These are phyloP conservation scores for Ceryle rudis DNA, from an alignment of 2,797 vertebrate species.

Conservation along the genomic window DNA sequence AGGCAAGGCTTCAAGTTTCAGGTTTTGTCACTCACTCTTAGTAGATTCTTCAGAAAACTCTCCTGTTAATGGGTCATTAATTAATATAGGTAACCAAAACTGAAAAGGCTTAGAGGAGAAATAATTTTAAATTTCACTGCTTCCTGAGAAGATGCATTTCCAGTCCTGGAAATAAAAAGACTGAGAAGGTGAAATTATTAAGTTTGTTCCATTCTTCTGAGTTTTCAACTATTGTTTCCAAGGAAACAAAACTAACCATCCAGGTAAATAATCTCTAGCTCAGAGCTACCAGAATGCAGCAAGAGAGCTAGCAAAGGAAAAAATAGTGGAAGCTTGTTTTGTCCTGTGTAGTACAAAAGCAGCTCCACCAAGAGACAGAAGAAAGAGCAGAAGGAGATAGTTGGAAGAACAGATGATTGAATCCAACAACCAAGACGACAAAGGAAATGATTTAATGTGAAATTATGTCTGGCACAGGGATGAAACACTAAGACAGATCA, in stretches of 20 bases:
- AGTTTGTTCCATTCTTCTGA: background rate
- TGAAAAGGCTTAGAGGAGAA: background rate
- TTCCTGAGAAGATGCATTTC: background rate
- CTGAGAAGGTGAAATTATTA: background rate
- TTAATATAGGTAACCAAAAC: background rate
- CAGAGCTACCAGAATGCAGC: background rate
- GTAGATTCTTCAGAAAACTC: background rate
- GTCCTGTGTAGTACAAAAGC: background rate
- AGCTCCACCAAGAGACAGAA: background rate
- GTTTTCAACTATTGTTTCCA: background rate
- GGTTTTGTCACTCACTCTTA: background rate
- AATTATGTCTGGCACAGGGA: background rate
- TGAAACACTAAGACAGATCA: background rate
- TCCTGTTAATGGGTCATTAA: background rate
- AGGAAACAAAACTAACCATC: background rate
- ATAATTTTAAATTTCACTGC: background rate
- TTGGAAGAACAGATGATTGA: background rate
- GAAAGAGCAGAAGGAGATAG: background rate
- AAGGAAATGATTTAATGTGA: fast-evolving
- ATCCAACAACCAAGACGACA: background rate
- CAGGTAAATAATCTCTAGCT: background rate
- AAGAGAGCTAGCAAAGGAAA: background rate
- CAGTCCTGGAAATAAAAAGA: too few species aligned
- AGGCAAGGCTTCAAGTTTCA: background rate
- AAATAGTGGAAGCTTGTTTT: background rate